A percentile compares a stretch with the other conserved stretches of the same genome.
phyloP scores from a whole-genome alignment of 2,888 invertebrate genomes.

The Plutella xylostella region DNA sequence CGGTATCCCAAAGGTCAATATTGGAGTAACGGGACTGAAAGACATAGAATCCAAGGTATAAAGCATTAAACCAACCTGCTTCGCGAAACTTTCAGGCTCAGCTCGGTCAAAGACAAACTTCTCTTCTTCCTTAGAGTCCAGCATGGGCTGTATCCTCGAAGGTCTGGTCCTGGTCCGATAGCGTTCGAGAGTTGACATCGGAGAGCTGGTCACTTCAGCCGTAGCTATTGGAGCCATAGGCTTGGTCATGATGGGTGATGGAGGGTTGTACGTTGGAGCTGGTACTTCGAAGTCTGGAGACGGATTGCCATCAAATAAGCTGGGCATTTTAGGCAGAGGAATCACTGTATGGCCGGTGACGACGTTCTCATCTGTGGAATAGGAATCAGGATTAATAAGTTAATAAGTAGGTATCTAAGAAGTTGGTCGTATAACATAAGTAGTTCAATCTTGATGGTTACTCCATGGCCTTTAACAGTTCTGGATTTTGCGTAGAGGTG shows the following conservation, averaged over 20 bases:
- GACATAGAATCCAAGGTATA: no score
- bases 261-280: constrained; percentile 39
- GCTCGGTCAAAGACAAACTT: constrained; percentile 78
- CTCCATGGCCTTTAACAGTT: no score
- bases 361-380: constrained; percentile 66
- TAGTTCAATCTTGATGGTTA: no score
- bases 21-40: no score
- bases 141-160: constrained; percentile 40
- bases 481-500: no score
- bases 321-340: constrained; percentile 73
- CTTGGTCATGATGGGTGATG: constrained; percentile 41
- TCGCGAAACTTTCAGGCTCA: constrained; percentile 66
- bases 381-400: no score
- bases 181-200: constrained; percentile 59
- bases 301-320: constrained; percentile 52
- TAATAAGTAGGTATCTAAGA: no score
- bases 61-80: constrained; percentile 41
- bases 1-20: not conserved
- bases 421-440: no score
- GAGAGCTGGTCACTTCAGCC: constrained; percentile 34
- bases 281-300: constrained; percentile 48
- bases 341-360: constrained; percentile 74
- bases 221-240: constrained; percentile 27
- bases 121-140: constrained; percentile 67
- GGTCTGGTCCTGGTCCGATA: constrained; percentile 55